Percentiles rank a stretch among this genome's conserved stretches.
These are phyloP conservation scores for Crax fasciolata DNA, from an alignment of 2,797 vertebrate species.

Conservation along the genomic window DNA sequence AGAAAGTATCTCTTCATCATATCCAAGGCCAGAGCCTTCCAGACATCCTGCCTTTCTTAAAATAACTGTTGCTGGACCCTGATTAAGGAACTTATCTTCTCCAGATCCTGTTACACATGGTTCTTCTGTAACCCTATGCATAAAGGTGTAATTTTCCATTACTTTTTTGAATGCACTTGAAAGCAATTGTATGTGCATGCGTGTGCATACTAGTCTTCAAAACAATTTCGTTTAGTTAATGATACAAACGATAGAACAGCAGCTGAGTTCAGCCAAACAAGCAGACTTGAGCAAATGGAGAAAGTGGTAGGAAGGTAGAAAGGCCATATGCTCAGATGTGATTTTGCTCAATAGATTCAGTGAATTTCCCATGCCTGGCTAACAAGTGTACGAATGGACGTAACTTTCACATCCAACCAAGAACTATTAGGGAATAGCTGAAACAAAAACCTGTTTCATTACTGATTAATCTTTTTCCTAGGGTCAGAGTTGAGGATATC, in stretches of 20 bases:
- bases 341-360: background rate
- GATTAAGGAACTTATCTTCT: slow-evolving; percentile 61
- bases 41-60: slow-evolving; percentile 52
- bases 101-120: background rate
- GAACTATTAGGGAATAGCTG: background rate
- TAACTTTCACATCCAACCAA: background rate
- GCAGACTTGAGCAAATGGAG: background rate
- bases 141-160: background rate
- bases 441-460: background rate
- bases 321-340: background rate
- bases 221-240: background rate
- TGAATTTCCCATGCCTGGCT: background rate
- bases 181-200: background rate
- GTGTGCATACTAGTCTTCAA: background rate
- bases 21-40: background rate
- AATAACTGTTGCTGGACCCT: slow-evolving; percentile 34
- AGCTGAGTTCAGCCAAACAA: background rate
- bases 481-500: background rate
- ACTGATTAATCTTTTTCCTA: background rate
- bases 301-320: background rate
- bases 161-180: background rate
- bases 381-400: background rate
- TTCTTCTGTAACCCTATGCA: background rate
- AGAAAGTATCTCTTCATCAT: background rate
- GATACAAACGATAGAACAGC: background rate